Base-by-base conservation (phyloP, 2,797 vertebrate genomes). In the Chrysocyon brachyurus region DNA sequence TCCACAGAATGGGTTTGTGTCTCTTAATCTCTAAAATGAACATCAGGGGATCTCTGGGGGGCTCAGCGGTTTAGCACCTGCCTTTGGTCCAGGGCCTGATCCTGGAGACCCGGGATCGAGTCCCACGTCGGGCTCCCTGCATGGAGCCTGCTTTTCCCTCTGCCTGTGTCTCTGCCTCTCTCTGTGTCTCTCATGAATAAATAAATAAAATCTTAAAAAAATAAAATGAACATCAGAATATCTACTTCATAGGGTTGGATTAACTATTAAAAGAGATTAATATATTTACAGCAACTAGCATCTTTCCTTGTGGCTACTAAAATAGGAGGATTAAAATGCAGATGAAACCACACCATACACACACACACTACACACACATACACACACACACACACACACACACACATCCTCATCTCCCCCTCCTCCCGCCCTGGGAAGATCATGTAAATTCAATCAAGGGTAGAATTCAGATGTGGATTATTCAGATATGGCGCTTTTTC, bases 11-110 rank as follows among this genome's bases (percentile, higher is more conserved):
- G 28, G 81, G 19, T 91, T 85, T 84, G 54, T 6, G 19, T 87
- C 14, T 93, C 40, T 81, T 84, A 49, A 49, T 66, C 59, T 93
- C 57, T 91, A 96, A 95, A 89, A 86, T 61, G 64, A 85, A 49
- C 36, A 81, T 81, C 31, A 66, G 73, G 40, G 40, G 40, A 46
- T 46, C 40, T 6, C 40, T 46, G 40, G 40, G 40, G 6, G 40
- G 40, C 40, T 46, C 40, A 46, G 40, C 40, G 1, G 6, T 46
- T 46, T 46, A 46, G 40, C 40, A 46, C 40, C 40, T 46, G 40
- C 40, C 40, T 46, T 46, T 46, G 40, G 40, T 7, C 40, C 40
- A 46, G 40, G 40, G 40, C 40, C 40, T 46, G 6, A 46, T 46
- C 40, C 40, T 46, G 40, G 40, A 46, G 40, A 46, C 40, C 40